These are phyloP conservation scores for Scomber colias DNA, from an alignment of 2,113 vertebrate species.

Conservation along the genomic window DNA sequence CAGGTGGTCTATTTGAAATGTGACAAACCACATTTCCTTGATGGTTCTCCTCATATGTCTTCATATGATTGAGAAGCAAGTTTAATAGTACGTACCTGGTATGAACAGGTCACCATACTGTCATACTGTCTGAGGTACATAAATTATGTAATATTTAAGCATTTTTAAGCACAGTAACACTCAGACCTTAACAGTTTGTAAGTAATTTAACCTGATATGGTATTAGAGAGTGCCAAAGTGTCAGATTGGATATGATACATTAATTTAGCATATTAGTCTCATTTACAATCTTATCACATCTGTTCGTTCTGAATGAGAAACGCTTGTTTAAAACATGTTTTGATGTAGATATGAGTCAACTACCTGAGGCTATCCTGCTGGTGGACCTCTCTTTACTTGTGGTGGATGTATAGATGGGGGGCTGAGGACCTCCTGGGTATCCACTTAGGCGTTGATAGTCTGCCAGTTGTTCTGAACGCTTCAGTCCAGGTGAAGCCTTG, in stretches of 20 bases:
- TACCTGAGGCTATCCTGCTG: slow-evolving; percentile 77
- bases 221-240: too few species aligned
- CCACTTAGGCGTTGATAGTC: slow-evolving; percentile 90
- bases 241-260: too few species aligned
- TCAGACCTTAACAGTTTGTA: too few species aligned
- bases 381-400: slow-evolving; percentile 75
- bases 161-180: neutral
- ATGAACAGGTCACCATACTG: neutral
- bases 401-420: slow-evolving; percentile 29
- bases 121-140: neutral
- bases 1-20: neutral
- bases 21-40: neutral
- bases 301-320: too few species aligned
- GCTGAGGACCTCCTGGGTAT: slow-evolving; percentile 77
- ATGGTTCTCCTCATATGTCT: neutral
- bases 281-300: too few species aligned
- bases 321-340: too few species aligned
- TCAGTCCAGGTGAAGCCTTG: slow-evolving; percentile 91
- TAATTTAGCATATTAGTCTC: too few species aligned
- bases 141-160: neutral
- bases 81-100: neutral
- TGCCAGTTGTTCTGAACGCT: slow-evolving; percentile 89
- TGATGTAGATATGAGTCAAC: neutral
- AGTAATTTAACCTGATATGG: too few species aligned
- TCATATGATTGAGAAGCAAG: too few species aligned